phyloP scores from a whole-genome alignment of 2,797 vertebrate genomes.

The Jordanella pulchra region DNA sequence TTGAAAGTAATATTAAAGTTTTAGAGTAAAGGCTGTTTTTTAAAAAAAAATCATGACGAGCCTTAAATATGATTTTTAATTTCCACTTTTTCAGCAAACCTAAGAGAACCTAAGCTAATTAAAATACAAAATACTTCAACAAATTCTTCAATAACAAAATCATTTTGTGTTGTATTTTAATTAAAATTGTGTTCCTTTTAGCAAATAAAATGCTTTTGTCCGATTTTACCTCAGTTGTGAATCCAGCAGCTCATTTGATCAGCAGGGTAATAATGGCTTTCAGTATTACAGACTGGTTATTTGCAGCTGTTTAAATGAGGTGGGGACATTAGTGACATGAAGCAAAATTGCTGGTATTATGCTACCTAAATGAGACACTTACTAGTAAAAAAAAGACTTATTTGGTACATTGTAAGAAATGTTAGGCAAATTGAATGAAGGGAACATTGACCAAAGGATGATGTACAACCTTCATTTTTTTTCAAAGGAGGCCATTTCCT shows the following conservation, averaged over 20 bases:
- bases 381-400: background rate
- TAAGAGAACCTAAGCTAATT: background rate
- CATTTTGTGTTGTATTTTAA: background rate
- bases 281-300: background rate
- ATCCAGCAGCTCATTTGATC: constrained; percentile 21
- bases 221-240: constrained; percentile 31
- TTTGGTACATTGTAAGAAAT: background rate
- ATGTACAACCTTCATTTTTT: background rate
- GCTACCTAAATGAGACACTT: background rate
- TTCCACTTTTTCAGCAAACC: no score
- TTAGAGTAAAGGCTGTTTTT: no score
- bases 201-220: constrained; percentile 46
- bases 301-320: constrained; percentile 15
- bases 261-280: constrained; percentile 36
- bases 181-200: constrained; percentile 48
- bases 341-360: background rate
- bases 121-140: background rate
- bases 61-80: no score
- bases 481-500: no score
- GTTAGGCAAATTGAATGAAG: background rate
- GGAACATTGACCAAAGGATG: background rate
- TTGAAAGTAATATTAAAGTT: no score
- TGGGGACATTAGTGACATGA: constrained; percentile 10
- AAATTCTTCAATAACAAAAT: background rate
- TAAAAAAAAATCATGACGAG: no score